Evolutionary conservation across 2,797 vertebrate species (phyloP), one percentile per base, ranked within the genome.

Genomic region (Huso huso): DNA sequence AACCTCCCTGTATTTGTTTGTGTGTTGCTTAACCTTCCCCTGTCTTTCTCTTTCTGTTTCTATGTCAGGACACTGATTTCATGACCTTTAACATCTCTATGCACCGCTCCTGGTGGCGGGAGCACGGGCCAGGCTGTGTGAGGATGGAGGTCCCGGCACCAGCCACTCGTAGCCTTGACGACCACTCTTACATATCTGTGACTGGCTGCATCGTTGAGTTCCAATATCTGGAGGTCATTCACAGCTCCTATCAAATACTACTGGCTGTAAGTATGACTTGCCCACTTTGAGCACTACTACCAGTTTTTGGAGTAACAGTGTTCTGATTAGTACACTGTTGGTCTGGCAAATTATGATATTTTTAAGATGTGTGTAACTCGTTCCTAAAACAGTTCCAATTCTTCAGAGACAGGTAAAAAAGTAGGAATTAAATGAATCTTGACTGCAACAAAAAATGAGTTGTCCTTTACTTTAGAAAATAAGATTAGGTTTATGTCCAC

Each of bases 11-110:
- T 37, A 37, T 4, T 37, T 37, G 23, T 4, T 2, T 37, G 23
- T 37, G 2, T 37, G 23, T 4, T 37, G 23, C 23, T 37, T 37
- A 37, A 37, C 23, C 6, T 50, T 51, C 18, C 62, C 50, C 18
- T 48, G 37, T 65, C 63, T 12, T 6, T 55, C 23, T 37, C 23
- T 8, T 23, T 37, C 58, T 37, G 6, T 60, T 49, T 66, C 59
- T 37, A 15, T 37, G 23, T 37, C 72, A 92, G 91, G 90, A 92
- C 66, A 92, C 86, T 0, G 91, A 92, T 62, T 82, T 91, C 70
- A 91, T 92, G 90, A 92, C 91, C 49, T 92, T 92, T 74, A 91
- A 91, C 76, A 92, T 92, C 75, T 92, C 91, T 1, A 90, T 92
- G 72, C 91, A 92, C 71, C 90, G 90, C 48, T 92, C 90, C 0